These are phyloP conservation scores for Epinephelus coioides DNA, from an alignment of 2,797 vertebrate genomes.

Conservation along the genomic window DNA sequence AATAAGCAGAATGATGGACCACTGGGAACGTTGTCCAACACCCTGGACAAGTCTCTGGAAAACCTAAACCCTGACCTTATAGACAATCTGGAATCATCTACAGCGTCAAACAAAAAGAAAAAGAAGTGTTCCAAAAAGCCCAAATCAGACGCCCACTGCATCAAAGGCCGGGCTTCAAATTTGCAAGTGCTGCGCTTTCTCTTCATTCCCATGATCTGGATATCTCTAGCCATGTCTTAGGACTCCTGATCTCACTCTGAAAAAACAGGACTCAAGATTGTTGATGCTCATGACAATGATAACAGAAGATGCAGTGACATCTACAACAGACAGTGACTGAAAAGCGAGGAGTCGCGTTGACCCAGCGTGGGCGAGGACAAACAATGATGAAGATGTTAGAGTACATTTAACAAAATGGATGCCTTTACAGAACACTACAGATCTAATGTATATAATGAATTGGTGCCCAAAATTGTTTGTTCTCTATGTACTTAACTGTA, in stretches of 20 bases:
- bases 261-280: constrained; percentile 80
- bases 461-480: constrained; percentile 93
- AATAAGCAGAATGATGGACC: constrained; percentile 96
- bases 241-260: constrained; percentile 65
- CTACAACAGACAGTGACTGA: constrained; percentile 83
- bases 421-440: constrained; percentile 92
- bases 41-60: constrained; percentile 90
- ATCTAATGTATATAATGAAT: constrained; percentile 93
- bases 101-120: constrained; percentile 94
- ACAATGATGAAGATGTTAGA: constrained; percentile 78
- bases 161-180: constrained; percentile 89
- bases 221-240: constrained; percentile 89
- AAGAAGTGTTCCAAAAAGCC: constrained; percentile 97
- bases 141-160: constrained; percentile 94
- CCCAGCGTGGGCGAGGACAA: constrained; percentile 73
- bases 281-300: constrained; percentile 90
- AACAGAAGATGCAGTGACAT: constrained; percentile 87
- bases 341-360: constrained; percentile 76
- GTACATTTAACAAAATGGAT: constrained; percentile 91
- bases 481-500: constrained; percentile 91
- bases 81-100: constrained; percentile 91
- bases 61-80: constrained; percentile 91
- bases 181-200: constrained; percentile 84
- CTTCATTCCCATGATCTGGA: constrained; percentile 89
- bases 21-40: constrained; percentile 93